Evolutionary conservation across 2,797 vertebrate genomes (phyloP).

Genomic region (Propithecus deckenii): DNA sequence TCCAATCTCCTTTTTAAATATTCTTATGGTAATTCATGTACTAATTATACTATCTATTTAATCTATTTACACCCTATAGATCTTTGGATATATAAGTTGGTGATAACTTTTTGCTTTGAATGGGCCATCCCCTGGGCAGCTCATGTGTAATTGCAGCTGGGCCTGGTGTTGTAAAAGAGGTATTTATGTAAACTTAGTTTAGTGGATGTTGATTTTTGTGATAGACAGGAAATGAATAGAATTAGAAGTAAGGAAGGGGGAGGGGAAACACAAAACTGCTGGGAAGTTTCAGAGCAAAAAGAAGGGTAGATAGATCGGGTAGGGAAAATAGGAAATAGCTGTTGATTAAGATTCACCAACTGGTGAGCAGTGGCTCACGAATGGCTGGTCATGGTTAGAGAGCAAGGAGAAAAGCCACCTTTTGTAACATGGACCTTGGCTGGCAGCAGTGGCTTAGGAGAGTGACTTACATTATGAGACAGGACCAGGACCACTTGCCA

Average conservation of each 20-base stretch:
- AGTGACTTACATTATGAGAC: not conserved
- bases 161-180: not conserved
- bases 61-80: not conserved
- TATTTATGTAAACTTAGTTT: slow-evolving; percentile 27
- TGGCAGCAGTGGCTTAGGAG: not conserved
- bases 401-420: not conserved
- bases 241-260: not conserved
- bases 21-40: not conserved
- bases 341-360: not conserved
- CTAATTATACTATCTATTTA: not conserved
- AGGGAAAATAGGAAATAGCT: not conserved
- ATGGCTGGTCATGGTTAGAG: not conserved
- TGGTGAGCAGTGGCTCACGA: not conserved
- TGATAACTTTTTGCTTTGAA: not conserved
- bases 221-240: slow-evolving; percentile 51
- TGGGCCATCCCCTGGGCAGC: not conserved
- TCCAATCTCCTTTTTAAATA: not conserved
- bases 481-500: not conserved
- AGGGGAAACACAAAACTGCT: not conserved
- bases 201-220: slow-evolving; percentile 59
- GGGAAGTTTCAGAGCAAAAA: not conserved
- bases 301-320: not conserved
- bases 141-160: not conserved
- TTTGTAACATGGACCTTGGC: not conserved
- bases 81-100: not conserved